phyloP scores from a whole-genome alignment of 1,140 invertebrate genomes.

The Eriosoma lanigerum region DNA sequence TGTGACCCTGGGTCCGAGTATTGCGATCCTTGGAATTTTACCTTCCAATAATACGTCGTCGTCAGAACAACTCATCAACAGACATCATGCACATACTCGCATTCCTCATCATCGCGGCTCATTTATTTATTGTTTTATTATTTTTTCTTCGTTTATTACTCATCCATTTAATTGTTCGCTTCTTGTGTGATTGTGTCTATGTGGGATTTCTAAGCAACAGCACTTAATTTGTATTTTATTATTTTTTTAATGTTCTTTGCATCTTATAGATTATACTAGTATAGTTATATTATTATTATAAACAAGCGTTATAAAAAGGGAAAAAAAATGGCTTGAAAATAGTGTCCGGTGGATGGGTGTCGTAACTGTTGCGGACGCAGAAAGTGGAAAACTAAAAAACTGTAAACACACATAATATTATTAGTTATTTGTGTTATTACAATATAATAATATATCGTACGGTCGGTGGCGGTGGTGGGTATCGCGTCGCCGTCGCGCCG shows the following conservation, averaged over 20 bases:
- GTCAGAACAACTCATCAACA: neutral
- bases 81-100: neutral
- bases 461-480: too few relatives aligned
- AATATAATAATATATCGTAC: too few relatives aligned
- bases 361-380: neutral
- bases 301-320: too few relatives aligned
- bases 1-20: conserved; percentile 39
- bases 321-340: too few relatives aligned
- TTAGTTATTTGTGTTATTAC: too few relatives aligned
- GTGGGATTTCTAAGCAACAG: neutral
- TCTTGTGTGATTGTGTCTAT: neutral
- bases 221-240: too few relatives aligned
- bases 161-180: conserved; percentile 28
- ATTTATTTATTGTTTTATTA: conserved; percentile 16
- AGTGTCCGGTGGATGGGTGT: neutral
- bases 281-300: too few relatives aligned
- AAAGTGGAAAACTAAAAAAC: neutral
- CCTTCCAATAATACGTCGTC: conserved; percentile 28
- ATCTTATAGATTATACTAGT: too few relatives aligned
- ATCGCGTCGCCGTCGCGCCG: conserved; percentile 15
- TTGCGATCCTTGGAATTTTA: conserved; percentile 46
- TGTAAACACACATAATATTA: too few relatives aligned
- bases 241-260: too few relatives aligned
- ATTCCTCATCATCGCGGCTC: conserved; percentile 30
- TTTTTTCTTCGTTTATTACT: conserved; percentile 21